Conservation (phyloP, 1,140 invertebrate genomes). For the Ephestia elutella region DNA sequence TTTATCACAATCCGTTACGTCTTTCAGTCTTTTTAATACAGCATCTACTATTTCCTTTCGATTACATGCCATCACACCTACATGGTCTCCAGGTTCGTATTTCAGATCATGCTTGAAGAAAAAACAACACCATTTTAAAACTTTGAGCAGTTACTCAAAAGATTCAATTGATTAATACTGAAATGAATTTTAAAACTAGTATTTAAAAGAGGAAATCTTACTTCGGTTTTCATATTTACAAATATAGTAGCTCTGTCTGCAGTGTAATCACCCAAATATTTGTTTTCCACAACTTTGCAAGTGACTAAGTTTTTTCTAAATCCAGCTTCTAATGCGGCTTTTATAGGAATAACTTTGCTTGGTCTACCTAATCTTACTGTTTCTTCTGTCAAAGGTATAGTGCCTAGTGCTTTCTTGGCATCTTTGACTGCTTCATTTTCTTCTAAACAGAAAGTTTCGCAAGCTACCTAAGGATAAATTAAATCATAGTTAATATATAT, state of each 20-base stretch:
- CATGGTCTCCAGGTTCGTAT: constrained; percentile 94
- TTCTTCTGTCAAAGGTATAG: constrained; percentile 84
- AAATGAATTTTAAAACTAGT: too few relatives aligned
- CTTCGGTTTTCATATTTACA: constrained; percentile 73
- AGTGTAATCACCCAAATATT: constrained; percentile 64
- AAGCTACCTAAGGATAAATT: constrained; percentile 82
- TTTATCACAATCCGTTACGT: constrained; percentile 80
- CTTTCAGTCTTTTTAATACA: constrained; percentile 82
- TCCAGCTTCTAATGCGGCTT: constrained; percentile 45
- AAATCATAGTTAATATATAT: constrained; percentile 16
- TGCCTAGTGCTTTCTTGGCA: constrained; percentile 85
- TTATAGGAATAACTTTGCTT: constrained; percentile 29
- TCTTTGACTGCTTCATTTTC: constrained; percentile 90
- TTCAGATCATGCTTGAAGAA: constrained; percentile 75
- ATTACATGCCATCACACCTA: constrained; percentile 93
- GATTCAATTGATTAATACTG: too few relatives aligned
- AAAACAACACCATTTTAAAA: neutral
- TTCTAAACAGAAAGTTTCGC: constrained; percentile 95
- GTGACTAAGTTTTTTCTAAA: constrained; percentile 80
- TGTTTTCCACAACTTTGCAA: constrained; percentile 76
- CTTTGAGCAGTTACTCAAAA: neutral
- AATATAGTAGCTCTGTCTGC: constrained; percentile 70
- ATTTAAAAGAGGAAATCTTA: constrained; percentile 30
- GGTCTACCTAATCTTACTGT: constrained; percentile 80
- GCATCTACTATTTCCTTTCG: constrained; percentile 84